Evolutionary conservation across 2,888 invertebrate species (phyloP).

Genomic region (Eupithecia subfuscata): DNA sequence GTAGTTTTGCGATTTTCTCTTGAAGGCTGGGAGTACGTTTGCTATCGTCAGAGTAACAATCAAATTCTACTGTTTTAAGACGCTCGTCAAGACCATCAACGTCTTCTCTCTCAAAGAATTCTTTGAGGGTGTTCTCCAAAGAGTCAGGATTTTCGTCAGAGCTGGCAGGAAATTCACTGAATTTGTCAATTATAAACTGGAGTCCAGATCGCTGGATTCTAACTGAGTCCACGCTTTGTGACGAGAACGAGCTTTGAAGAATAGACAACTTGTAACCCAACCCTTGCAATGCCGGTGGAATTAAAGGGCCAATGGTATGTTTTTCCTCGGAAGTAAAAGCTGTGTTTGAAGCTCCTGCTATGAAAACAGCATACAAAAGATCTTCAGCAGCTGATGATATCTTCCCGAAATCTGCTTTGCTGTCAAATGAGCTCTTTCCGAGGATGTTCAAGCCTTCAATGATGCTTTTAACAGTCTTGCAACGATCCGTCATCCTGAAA

Average conservation of each 20-base stretch:
- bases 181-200: slow-evolving; percentile 20
- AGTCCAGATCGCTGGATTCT: slow-evolving; percentile 23
- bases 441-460: slow-evolving; percentile 9
- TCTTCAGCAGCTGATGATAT: slow-evolving; percentile 19
- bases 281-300: slow-evolving; percentile 19
- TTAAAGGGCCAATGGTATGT: slow-evolving; percentile 15
- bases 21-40: slow-evolving; percentile 12
- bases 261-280: slow-evolving; percentile 12
- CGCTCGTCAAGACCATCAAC: slow-evolving; percentile 20
- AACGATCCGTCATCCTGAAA: slow-evolving; percentile 16
- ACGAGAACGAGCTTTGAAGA: slow-evolving; percentile 18
- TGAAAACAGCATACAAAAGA: slow-evolving; percentile 19
- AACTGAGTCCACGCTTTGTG: slow-evolving; percentile 17
- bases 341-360: slow-evolving; percentile 16
- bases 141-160: neutral
- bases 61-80: slow-evolving; percentile 17
- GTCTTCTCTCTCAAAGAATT: slow-evolving; percentile 21
- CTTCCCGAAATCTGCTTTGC: slow-evolving; percentile 11
- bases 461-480: neutral
- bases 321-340: slow-evolving; percentile 8
- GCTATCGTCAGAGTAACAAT: slow-evolving; percentile 19
- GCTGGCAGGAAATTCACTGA: slow-evolving; percentile 13
- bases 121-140: slow-evolving; percentile 6
- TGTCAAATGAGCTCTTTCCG: slow-evolving; percentile 4
- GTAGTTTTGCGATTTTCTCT: slow-evolving; percentile 20